phyloP scores from a whole-genome alignment of 2,888 invertebrate species.

The Invenusta paracnida region DNA sequence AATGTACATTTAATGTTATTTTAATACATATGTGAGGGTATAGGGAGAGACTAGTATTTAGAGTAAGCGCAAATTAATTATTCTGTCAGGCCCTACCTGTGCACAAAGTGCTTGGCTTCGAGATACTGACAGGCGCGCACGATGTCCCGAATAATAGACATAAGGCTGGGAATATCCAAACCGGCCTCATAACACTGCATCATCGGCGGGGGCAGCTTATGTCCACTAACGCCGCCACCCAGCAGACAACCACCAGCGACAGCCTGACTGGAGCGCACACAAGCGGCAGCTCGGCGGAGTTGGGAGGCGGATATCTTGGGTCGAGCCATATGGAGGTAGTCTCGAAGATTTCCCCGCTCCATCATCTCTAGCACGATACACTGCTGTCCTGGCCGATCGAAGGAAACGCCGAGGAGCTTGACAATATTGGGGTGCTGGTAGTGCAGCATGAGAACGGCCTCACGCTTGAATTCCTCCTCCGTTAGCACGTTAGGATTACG shows the following conservation, averaged over 20 bases:
- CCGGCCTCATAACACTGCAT: background rate
- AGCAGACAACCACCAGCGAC: background rate
- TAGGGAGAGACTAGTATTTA: too few species aligned
- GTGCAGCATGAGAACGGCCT: constrained; percentile 28
- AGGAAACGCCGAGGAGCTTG: constrained; percentile 31
- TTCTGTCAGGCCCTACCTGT: too few species aligned
- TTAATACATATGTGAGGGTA: too few species aligned
- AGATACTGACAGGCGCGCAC: constrained; percentile 35
- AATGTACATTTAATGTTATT: too few species aligned
- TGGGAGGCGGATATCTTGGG: background rate
- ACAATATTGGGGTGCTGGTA: constrained; percentile 39
- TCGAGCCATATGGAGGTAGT: constrained; percentile 38
- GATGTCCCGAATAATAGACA: constrained; percentile 32
- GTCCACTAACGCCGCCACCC: too few species aligned
- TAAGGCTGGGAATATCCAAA: constrained; percentile 3
- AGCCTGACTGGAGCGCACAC: background rate
- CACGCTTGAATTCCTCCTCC: constrained; percentile 39
- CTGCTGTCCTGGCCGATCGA: constrained; percentile 38
- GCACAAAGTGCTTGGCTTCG: constrained; percentile 40
- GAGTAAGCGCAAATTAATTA: too few species aligned
- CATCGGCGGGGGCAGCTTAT: too few species aligned
- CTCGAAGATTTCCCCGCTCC: constrained; percentile 35
- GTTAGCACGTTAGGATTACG: background rate
- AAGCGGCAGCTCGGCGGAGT: background rate
- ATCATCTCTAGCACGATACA: constrained; percentile 40